A percentile compares a stretch with the other conserved stretches of the same genome.
Evolutionary conservation across 2,888 invertebrate species (phyloP).

Genomic region (Leuctra nigra): DNA sequence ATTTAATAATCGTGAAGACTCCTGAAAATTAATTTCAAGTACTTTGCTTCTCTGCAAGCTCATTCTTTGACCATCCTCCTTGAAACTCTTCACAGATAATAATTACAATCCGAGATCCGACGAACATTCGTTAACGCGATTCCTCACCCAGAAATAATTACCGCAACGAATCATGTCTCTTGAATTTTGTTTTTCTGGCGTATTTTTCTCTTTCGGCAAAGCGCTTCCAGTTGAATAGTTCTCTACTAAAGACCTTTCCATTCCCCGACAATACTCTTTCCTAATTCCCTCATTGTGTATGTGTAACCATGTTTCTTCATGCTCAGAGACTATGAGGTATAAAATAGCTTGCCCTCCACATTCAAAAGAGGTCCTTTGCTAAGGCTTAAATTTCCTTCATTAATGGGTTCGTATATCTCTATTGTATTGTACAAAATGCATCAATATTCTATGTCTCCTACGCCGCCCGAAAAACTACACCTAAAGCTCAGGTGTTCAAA

Average conservation of each 20-base stretch:
- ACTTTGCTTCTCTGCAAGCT: no score
- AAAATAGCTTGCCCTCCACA: neutral
- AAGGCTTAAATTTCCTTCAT: slow-evolving; percentile 15
- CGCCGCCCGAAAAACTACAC: neutral
- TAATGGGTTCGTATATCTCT: slow-evolving; percentile 1
- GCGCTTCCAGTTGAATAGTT: slow-evolving; percentile 14
- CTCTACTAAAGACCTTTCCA: slow-evolving; percentile 7
- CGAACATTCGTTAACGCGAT: slow-evolving; percentile 12
- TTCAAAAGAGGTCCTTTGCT: neutral
- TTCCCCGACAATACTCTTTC: slow-evolving; percentile 12
- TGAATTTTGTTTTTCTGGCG: slow-evolving; percentile 16
- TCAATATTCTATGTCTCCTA: slow-evolving; percentile 13
- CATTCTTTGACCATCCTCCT: no score
- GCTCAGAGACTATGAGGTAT: slow-evolving; percentile 4
- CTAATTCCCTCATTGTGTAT: slow-evolving; percentile 17
- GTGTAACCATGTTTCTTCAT: slow-evolving; percentile 17
- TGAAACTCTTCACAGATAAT: no score
- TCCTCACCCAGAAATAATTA: slow-evolving; percentile 16
- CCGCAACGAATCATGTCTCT: slow-evolving; percentile 12
- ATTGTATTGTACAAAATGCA: slow-evolving; percentile 7
- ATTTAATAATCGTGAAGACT: no score
- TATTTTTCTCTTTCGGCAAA: slow-evolving; percentile 7
- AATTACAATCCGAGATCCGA: no score
- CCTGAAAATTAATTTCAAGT: no score
- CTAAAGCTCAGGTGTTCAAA: neutral